Percentiles rank a stretch among this genome's conserved stretches.
Evolutionary conservation across 2,797 vertebrate genomes (phyloP).

Genomic region (Phoxinus dragarum): DNA sequence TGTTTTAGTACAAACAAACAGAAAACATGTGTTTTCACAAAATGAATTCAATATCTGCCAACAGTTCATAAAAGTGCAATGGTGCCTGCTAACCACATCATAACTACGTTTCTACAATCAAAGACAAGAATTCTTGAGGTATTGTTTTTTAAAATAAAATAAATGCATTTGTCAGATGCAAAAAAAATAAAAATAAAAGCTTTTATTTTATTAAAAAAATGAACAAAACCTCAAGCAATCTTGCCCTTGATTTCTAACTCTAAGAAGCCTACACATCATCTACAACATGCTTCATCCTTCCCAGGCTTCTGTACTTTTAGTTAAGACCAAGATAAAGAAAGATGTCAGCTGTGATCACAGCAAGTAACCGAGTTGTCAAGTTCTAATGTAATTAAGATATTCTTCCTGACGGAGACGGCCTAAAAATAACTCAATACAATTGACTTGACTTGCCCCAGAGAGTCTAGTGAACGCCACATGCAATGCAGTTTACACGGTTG

Average conservation of each 20-base stretch:
- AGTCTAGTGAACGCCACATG: background rate
- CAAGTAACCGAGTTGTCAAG: slow-evolving; percentile 75
- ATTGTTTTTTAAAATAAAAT: background rate
- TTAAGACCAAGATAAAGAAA: slow-evolving; percentile 54
- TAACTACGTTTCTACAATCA: background rate
- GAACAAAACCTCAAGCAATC: background rate
- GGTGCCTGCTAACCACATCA: background rate
- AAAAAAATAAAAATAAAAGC: too few species aligned
- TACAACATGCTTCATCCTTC: background rate
- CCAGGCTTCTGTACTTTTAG: slow-evolving; percentile 40
- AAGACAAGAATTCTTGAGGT: background rate
- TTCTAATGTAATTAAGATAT: slow-evolving; percentile 60
- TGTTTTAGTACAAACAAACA: background rate
- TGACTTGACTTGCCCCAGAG: slow-evolving; percentile 39
- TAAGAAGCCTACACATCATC: background rate
- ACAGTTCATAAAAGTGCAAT: background rate
- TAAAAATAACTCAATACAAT: slow-evolving; percentile 58
- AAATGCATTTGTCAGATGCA: background rate
- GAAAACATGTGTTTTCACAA: background rate
- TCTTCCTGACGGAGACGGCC: slow-evolving; percentile 52
- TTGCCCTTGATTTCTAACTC: background rate
- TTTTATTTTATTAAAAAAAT: background rate
- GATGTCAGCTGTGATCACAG: slow-evolving; percentile 72
- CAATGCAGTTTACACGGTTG: background rate
- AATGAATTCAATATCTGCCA: background rate